A percentile compares a stretch with the other conserved stretches of the same genome.
Conservation (phyloP, 2,797 vertebrate species). For the Ispidina lecontei region DNA sequence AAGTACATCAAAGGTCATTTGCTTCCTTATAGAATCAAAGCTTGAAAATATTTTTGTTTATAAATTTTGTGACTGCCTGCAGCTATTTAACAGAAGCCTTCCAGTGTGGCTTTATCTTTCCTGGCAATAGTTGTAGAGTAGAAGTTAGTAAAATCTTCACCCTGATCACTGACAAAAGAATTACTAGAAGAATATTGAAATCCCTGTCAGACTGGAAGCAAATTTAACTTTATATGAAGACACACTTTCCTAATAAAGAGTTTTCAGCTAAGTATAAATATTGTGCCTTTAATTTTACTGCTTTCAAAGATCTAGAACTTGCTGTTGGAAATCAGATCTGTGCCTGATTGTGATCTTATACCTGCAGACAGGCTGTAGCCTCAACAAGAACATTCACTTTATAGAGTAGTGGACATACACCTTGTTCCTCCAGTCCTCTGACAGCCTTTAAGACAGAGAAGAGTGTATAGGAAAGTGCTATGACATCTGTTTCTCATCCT, state of each 20-base stretch:
- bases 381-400: background rate
- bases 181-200: background rate
- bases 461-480: background rate
- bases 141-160: background rate
- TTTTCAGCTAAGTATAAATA: background rate
- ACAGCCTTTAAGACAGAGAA: background rate
- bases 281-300: background rate
- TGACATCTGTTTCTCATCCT: slow-evolving; percentile 40
- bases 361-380: background rate
- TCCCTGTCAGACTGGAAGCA: background rate
- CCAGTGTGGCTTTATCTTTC: background rate
- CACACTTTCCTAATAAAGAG: background rate
- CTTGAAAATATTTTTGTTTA: background rate
- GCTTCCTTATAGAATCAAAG: background rate
- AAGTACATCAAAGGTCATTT: background rate
- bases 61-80: background rate
- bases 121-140: background rate
- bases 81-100: background rate
- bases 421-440: background rate
- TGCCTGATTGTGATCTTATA: background rate
- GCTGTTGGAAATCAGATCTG: background rate
- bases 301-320: background rate
- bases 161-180: background rate
- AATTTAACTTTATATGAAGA: background rate
- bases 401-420: background rate